Conservation (phyloP, 2,113 vertebrate species). For the Patagioenas fasciata region DNA sequence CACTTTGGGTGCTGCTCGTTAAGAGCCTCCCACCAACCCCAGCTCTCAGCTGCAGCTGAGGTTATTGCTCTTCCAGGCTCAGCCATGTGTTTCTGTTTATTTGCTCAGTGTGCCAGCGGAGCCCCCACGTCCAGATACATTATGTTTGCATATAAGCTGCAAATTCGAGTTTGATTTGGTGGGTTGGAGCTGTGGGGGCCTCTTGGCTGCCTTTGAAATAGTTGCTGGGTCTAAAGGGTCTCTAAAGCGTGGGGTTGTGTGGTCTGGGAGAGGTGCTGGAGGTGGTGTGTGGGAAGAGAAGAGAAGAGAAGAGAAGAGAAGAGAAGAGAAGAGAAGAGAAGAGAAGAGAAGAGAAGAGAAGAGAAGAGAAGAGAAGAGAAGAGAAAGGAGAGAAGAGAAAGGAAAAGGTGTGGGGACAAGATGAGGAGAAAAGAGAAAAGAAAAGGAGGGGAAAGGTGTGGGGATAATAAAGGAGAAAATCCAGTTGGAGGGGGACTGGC, state of each 20-base stretch:
- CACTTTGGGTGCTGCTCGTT: not conserved
- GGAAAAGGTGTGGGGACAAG: too few species aligned
- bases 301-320: not conserved
- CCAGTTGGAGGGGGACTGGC: fast-evolving
- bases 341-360: too few species aligned
- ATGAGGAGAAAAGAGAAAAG: not conserved
- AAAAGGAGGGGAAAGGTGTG: too few species aligned
- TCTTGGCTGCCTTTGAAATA: constrained; percentile 25
- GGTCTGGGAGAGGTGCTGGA: not conserved
- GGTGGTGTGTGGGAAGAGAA: not conserved
- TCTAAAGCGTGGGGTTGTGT: not conserved
- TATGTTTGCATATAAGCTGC: constrained; percentile 5
- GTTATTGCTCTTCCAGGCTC: not conserved
- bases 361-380: too few species aligned
- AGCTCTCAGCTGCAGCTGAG: not conserved
- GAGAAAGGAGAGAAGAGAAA: too few species aligned
- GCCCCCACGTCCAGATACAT: not conserved
- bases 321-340: not conserved
- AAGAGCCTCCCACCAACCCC: not conserved
- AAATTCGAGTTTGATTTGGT: constrained; percentile 57
- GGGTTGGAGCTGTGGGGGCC: constrained; percentile 5
- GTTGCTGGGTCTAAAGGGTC: not conserved
- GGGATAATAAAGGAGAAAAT: not conserved
- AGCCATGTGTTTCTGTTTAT: constrained; percentile 54
- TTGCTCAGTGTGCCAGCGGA: not conserved